Conservation (phyloP, 2,113 vertebrate genomes). For the Coreoperca whiteheadi region DNA sequence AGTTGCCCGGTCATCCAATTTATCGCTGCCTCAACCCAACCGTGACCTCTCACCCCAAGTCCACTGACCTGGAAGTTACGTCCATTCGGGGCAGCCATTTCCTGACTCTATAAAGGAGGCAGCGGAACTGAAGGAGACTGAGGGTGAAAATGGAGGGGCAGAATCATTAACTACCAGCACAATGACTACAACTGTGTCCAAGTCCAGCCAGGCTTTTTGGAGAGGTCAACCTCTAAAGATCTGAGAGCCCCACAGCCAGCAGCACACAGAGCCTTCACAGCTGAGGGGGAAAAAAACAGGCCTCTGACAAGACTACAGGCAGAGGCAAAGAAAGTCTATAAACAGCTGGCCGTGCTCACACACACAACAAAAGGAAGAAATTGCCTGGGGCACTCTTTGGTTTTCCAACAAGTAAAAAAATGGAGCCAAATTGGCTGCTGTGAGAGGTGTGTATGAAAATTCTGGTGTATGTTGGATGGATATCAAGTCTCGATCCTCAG, state of each 20-base stretch:
- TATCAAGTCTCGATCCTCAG: conserved; percentile 13
- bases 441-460: conserved; percentile 28
- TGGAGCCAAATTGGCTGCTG: conserved; percentile 46
- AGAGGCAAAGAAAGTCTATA: conserved; percentile 52
- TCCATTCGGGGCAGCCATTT: conserved; percentile 77
- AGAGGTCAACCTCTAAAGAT: conserved; percentile 68
- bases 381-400: conserved; percentile 30
- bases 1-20: conserved; percentile 62
- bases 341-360: conserved; percentile 62
- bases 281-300: conserved; percentile 30
- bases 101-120: conserved; percentile 79
- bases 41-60: conserved; percentile 70
- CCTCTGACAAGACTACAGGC: conserved; percentile 49
- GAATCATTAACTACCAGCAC: conserved; percentile 78
- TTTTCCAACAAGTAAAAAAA: conserved; percentile 43
- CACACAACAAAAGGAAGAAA: conserved; percentile 54
- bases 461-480: conserved; percentile 14
- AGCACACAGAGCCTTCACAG: conserved; percentile 44
- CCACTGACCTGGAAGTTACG: conserved; percentile 83
- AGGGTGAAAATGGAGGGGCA: conserved; percentile 71
- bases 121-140: conserved; percentile 73
- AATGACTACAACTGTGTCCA: conserved; percentile 79
- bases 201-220: conserved; percentile 70
- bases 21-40: conserved; percentile 65
- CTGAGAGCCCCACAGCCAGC: conserved; percentile 41